These are phyloP conservation scores for Elysia crispata DNA, from an alignment of 2,888 invertebrate species.

Conservation along the genomic window DNA sequence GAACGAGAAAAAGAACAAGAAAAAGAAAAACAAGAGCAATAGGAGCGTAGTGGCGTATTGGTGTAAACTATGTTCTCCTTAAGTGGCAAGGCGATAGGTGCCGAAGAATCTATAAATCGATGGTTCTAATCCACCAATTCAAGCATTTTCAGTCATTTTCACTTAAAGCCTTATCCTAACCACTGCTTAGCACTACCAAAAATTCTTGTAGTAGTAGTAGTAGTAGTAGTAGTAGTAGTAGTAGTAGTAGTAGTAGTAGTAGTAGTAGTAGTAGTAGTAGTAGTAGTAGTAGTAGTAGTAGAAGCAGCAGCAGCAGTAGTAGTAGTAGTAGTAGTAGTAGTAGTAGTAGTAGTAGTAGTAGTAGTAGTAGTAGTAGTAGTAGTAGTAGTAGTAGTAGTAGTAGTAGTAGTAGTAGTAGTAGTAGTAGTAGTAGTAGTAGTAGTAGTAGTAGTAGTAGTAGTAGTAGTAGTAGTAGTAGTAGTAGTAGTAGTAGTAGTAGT, in stretches of 20 bases:
- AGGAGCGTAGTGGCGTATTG: no score
- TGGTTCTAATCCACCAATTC: no score
- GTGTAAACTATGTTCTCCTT: no score
- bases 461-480: conserved; percentile 42
- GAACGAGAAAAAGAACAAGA: background rate
- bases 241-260: conserved; percentile 38
- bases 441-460: conserved; percentile 46
- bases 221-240: conserved; percentile 22
- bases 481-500: conserved; percentile 23
- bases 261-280: conserved; percentile 43
- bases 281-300: no score
- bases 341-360: conserved; percentile 43
- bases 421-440: conserved; percentile 47
- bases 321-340: conserved; percentile 41
- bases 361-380: conserved; percentile 41
- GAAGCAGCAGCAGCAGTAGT: no score
- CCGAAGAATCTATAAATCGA: no score
- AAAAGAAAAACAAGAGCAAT: background rate
- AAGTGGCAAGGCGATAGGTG: no score
- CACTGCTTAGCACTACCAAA: no score
- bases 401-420: conserved; percentile 36
- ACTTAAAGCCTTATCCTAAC: no score
- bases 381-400: conserved; percentile 31
- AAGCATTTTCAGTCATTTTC: no score
- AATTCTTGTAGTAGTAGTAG: background rate